Evolutionary conservation across 2,797 vertebrate genomes (phyloP).

Genomic region (Chiloscyllium punctatum): DNA sequence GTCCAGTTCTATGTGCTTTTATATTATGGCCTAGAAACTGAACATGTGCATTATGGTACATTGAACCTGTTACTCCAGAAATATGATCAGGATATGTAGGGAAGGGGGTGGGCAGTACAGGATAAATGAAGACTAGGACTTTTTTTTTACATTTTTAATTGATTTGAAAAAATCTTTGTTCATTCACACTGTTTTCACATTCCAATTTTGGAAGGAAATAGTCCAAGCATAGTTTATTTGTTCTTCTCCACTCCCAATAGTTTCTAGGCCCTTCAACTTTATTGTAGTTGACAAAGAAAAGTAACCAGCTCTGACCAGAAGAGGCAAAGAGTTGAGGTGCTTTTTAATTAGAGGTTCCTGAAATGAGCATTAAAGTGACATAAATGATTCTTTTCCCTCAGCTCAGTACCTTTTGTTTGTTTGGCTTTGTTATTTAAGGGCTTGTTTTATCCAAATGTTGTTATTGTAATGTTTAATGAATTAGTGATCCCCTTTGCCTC

Average conservation of each 20-base stretch:
- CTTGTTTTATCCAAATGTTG: background rate
- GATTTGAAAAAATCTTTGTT: background rate
- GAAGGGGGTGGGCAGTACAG: background rate
- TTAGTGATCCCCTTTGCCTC: background rate
- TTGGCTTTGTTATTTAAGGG: background rate
- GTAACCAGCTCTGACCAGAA: background rate
- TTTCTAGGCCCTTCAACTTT: background rate
- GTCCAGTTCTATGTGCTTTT: no score
- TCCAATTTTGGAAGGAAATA: background rate
- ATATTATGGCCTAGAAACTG: no score
- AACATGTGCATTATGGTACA: no score
- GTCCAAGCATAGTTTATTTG: background rate
- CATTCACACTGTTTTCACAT: background rate
- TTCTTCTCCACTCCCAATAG: background rate
- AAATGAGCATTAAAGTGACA: background rate
- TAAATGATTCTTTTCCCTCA: background rate
- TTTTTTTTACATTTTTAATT: background rate
- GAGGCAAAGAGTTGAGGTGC: background rate
- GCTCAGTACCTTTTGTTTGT: background rate
- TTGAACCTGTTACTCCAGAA: no score
- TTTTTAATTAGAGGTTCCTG: background rate
- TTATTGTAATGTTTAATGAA: background rate
- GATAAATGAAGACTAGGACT: background rate
- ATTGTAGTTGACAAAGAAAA: no score
- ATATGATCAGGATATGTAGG: background rate